Base-by-base conservation (phyloP, 2,113 vertebrate species). In the Aptenodytes patagonicus region DNA sequence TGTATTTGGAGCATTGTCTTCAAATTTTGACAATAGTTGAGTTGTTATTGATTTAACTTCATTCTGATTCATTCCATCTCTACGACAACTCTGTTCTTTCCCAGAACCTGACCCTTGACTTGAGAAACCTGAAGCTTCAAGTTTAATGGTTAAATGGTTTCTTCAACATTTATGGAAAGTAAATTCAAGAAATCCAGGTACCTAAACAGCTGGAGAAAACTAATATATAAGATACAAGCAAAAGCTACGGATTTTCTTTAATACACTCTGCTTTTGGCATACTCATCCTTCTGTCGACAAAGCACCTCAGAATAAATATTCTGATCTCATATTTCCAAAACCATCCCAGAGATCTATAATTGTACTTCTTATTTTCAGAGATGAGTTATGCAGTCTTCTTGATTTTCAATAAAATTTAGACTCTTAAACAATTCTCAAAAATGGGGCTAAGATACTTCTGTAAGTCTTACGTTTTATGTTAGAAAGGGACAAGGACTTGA, bases 11-110 rank as follows among this genome's bases (percentile, higher is more conserved):
- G 95, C 96, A 92, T 55, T 98, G 79, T 99, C 98, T 97, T 99
- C 99, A 93, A 99, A 98, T 96, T 99, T 99, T 85, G 98, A 99
- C 75, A 98, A 97, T 14, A 99, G 87, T 75, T 98, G 98, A 51
- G 95, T 98, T 38, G 98, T 98, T 98, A 99, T 98, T 40, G 97
- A 99, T 92, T 99, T 99, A 83, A 99, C 98, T 98, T 98, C 98
- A 95, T 99, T 99, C 92, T 98, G 94, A 93, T 93, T 98, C 31
- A 95, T 83, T 34, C 65, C 58, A 91, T 97, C 98, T 86, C 97
- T 98, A 31, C 95, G 86, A 28, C 75, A 89, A 47, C 26, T 52
- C 10, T 57, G 44, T 18, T 98, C 97, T 85, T 69, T 94, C 68
- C 72, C 79, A 85, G 97, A 97, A 47, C 84, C 68, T 24, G 93